Evolutionary conservation across 2,113 vertebrate genomes (phyloP).

Genomic region (Rhinoderma darwinii): DNA sequence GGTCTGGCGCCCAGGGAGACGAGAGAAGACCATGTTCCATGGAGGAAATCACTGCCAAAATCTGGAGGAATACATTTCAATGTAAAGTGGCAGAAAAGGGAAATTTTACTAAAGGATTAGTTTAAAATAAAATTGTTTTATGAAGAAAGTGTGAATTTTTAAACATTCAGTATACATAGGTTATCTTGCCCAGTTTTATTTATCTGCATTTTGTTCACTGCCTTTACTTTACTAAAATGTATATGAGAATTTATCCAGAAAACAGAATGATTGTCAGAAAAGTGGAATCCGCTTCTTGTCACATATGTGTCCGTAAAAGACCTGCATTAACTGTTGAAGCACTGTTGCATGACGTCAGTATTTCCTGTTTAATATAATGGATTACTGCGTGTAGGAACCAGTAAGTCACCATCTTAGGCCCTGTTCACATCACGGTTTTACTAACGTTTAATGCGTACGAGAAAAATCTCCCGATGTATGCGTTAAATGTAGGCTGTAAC

Average conservation of each 20-base stretch:
- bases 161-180: background rate
- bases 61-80: slow-evolving; percentile 21
- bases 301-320: background rate
- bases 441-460: no score
- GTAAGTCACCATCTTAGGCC: no score
- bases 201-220: background rate
- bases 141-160: background rate
- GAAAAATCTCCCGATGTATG: no score
- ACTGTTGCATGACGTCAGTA: background rate
- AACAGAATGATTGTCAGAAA: no score
- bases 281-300: background rate
- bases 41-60: slow-evolving; percentile 25
- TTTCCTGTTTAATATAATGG: background rate
- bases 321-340: background rate
- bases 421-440: no score
- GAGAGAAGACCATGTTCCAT: slow-evolving; percentile 1
- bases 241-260: no score
- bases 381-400: no score
- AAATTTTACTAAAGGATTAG: background rate
- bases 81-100: slow-evolving; percentile 24
- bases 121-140: background rate
- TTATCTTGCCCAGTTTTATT: background rate
- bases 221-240: no score
- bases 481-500: no score
- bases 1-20: slow-evolving; percentile 48